Conservation (phyloP, 2,113 vertebrate species). For the Centropus unirufus region DNA sequence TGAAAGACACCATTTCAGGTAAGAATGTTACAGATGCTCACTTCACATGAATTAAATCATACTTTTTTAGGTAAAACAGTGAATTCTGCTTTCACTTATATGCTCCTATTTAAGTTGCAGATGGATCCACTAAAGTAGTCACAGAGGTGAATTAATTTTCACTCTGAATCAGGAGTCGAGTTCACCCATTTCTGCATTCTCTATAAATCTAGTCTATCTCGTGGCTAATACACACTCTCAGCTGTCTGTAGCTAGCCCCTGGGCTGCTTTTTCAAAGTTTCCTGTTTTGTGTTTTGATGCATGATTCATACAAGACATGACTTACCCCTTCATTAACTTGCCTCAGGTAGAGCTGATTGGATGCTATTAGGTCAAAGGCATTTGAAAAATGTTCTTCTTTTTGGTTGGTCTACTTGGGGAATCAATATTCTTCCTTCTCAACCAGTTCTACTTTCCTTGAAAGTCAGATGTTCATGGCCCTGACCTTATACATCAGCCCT, state of each 20-base stretch:
- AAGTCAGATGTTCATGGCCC: conserved; percentile 7
- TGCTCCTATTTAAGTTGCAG: not conserved
- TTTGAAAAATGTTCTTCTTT: conserved; percentile 9
- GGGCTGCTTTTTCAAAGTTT: not conserved
- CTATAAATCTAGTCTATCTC: not conserved
- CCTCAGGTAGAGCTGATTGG: not conserved
- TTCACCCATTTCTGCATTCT: not conserved
- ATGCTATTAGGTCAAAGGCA: conserved; percentile 31
- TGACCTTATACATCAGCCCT: conserved; percentile 51
- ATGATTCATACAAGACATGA: conserved; percentile 9
- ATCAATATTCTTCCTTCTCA: conserved; percentile 60
- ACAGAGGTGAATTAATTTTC: not conserved
- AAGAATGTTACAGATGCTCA: not conserved
- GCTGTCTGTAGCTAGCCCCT: not conserved
- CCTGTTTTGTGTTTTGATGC: conserved; percentile 13
- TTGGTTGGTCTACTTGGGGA: conserved; percentile 18
- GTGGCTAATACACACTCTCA: not conserved
- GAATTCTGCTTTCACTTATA: not conserved
- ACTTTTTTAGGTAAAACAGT: not conserved
- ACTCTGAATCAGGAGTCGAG: not conserved
- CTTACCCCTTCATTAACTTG: conserved; percentile 52
- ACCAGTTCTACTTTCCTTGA: not conserved
- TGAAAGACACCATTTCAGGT: not conserved
- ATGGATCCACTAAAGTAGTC: not conserved
- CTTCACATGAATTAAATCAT: not conserved